Evolutionary conservation across 2,113 vertebrate species (phyloP).

Genomic region (Lucifuga dentata): DNA sequence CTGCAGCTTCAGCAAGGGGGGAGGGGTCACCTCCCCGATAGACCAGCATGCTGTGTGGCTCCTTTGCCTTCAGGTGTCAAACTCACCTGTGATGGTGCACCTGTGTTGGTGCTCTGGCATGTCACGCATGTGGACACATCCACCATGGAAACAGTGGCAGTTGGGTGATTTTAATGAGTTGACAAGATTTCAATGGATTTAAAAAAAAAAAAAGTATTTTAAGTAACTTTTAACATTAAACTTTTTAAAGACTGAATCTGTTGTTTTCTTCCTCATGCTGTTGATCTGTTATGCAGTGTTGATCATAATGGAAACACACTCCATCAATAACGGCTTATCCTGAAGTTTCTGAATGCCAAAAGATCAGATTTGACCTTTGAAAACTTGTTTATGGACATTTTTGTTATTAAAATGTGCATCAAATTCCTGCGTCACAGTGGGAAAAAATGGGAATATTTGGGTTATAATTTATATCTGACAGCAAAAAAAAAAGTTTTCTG

Average conservation of each 20-base stretch:
- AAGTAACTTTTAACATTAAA: slow-evolving; percentile 50
- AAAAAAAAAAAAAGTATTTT: slow-evolving; percentile 9
- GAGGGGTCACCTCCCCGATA: fast-evolving
- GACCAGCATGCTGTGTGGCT: slow-evolving; percentile 1
- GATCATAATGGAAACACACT: no score
- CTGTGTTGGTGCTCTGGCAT: not conserved
- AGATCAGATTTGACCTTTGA: no score
- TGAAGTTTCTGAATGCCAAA: no score
- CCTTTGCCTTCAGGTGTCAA: slow-evolving; percentile 12
- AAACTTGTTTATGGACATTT: no score
- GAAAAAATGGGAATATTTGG: no score
- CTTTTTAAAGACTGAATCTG: not conserved
- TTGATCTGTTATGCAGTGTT: no score
- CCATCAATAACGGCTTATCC: no score
- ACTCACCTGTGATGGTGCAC: slow-evolving; percentile 16
- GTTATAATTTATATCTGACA: no score
- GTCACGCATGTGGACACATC: not conserved
- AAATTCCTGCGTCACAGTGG: no score
- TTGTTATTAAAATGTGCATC: no score
- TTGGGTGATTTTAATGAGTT: slow-evolving; percentile 9
- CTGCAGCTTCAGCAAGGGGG: not conserved
- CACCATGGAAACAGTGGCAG: slow-evolving; percentile 10
- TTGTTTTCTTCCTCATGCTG: no score
- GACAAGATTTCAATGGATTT: slow-evolving; percentile 8
- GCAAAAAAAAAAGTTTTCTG: no score